A percentile compares a stretch with the other conserved stretches of the same genome.
phyloP scores from a whole-genome alignment of 2,113 vertebrate species.

The Pampusana beccarii region DNA sequence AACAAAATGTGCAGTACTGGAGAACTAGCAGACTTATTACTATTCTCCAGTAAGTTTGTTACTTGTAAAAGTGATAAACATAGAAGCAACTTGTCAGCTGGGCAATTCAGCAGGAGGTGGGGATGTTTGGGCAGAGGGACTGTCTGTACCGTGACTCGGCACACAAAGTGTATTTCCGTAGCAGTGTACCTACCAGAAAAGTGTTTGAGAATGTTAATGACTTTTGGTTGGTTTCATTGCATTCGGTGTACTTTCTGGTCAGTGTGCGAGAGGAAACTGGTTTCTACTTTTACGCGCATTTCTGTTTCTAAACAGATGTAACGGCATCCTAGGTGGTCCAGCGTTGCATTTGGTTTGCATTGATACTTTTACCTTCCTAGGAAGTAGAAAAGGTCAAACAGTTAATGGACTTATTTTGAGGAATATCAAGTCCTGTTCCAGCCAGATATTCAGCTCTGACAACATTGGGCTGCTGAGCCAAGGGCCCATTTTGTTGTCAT shows the following conservation, averaged over 20 bases:
- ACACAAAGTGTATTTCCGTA: background rate
- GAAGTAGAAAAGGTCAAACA: conserved; percentile 74
- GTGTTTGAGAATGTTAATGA: conserved; percentile 67
- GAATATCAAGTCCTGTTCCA: conserved; percentile 79
- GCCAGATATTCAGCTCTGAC: conserved; percentile 65
- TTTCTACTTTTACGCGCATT: background rate
- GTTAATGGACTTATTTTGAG: conserved; percentile 81
- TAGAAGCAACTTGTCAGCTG: background rate
- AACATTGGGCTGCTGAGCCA: conserved; percentile 66
- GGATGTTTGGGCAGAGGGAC: conserved; percentile 12
- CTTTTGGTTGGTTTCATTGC: conserved; percentile 3
- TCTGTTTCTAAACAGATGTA: background rate
- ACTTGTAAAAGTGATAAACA: background rate
- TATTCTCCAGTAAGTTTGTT: background rate
- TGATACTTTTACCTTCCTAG: conserved; percentile 65
- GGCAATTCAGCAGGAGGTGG: background rate
- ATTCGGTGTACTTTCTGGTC: background rate
- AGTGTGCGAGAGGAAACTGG: background rate
- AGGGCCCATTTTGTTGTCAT: conserved; percentile 32
- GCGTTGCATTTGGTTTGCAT: conserved; percentile 66
- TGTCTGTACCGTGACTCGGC: conserved; percentile 24
- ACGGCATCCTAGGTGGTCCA: conserved; percentile 80
- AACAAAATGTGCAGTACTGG: background rate
- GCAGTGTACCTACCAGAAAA: conserved; percentile 30
- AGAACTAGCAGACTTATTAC: background rate